Base-by-base conservation (phyloP, 2,797 vertebrate genomes). In the Gila robusta region DNA sequence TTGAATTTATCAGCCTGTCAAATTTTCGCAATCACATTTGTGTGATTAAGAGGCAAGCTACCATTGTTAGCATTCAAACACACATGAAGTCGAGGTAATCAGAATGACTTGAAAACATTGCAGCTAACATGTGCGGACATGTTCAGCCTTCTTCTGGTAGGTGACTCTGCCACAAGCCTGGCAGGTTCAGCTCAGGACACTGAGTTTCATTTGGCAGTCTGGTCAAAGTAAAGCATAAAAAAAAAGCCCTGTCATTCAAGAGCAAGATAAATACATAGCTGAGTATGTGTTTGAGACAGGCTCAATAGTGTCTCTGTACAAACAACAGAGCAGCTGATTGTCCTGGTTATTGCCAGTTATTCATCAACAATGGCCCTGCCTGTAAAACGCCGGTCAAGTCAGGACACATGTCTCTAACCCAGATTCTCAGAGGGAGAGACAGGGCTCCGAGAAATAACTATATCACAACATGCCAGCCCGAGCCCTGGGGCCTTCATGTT, bases 301-400 rank as follows among this genome's bases (percentile, higher is more conserved):
- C 35, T 85, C 64, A 83, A 79, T 69, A 28, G 83, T 52, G 72
- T 82, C 79, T 86, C 78, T 85, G 73, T 67, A 79, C 87, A 86
- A 84, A 85, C 82, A 73, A 81, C 78, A 78, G 78, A 71, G 49
- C 28, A 70, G 23, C 35, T 71, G 77, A 83, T 78, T 85, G 86
- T 82, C 67, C 69, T 44, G 66, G 76, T 79, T 87, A 79, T 82
- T 66, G 64, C 64, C 76, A 76, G 88, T 89, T 87, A 88, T 85
- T 89, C 88, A 89, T 87, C 90, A 89, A 90, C 69, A 77, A 32
- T 83, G 88, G 82, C 92, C 88, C 92, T 91, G 83, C 90, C 90
- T 91, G 41, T 62, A 81, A 39, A 52, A 79, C 12, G 21, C n/a
- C 89, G 91, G 92, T 93, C 92, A 93, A 79, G 87, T 88, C 84